Evolutionary conservation across 2,888 invertebrate genomes (phyloP).

Genomic region (Ashinkailepas kermadecensis): DNA sequence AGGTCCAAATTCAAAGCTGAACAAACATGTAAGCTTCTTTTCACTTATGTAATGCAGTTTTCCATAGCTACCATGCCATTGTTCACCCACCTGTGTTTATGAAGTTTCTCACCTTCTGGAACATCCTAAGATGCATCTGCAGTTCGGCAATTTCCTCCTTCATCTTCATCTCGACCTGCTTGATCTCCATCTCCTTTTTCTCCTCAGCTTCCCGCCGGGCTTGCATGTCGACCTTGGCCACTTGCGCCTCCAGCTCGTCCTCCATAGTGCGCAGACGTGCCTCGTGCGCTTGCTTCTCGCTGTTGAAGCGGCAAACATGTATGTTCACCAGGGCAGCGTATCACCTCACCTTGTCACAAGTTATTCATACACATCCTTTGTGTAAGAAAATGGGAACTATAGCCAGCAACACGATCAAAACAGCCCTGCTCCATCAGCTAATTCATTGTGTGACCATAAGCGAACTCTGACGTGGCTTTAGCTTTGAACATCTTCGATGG

Average conservation of each 20-base stretch:
- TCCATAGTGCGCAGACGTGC: constrained; percentile 49
- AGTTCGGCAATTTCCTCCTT: constrained; percentile 49
- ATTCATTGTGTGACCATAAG: no score
- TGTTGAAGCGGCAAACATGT: constrained; percentile 33
- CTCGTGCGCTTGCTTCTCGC: constrained; percentile 50
- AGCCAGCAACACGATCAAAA: no score
- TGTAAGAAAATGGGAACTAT: no score
- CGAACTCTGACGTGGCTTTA: no score
- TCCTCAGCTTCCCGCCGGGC: constrained; percentile 44
- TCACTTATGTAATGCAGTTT: neutral
- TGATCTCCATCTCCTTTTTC: constrained; percentile 46
- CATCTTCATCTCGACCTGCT: constrained; percentile 46
- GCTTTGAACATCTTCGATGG: no score
- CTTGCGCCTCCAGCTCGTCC: constrained; percentile 52
- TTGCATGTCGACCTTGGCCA: constrained; percentile 47
- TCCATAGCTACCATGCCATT: neutral
- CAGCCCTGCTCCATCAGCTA: no score
- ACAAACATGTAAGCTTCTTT: neutral
- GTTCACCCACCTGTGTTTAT: no score
- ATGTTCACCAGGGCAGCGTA: no score
- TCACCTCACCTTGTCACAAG: no score
- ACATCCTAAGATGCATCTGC: constrained; percentile 47
- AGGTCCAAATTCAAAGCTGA: no score
- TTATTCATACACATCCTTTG: no score
- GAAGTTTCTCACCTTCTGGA: constrained; percentile 45